phyloP scores from a whole-genome alignment of 2,113 vertebrate genomes.

The Ceratotherium simum region DNA sequence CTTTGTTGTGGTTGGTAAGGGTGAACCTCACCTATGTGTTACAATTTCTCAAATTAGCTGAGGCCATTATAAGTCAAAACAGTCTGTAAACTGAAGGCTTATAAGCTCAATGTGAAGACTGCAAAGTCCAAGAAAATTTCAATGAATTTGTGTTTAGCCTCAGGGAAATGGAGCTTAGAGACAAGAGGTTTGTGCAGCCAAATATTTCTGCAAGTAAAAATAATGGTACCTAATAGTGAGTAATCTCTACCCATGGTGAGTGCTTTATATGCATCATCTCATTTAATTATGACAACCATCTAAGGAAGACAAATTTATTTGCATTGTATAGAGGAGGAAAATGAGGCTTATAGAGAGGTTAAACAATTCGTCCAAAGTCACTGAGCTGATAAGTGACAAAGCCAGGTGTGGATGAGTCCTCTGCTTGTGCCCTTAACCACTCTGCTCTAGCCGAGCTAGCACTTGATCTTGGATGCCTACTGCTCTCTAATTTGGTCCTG shows the following conservation, averaged over 20 bases:
- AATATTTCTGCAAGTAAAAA: not conserved
- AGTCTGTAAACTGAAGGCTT: not conserved
- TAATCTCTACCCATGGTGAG: not conserved
- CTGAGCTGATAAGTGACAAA: not conserved
- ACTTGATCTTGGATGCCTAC: not conserved
- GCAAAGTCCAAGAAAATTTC: not conserved
- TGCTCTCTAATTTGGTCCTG: not conserved
- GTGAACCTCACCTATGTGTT: not conserved
- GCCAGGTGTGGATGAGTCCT: not conserved
- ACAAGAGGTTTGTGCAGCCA: not conserved
- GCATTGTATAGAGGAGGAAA: not conserved
- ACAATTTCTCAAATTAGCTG: not conserved
- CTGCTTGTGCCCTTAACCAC: not conserved
- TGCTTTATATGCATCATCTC: not conserved
- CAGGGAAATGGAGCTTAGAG: not conserved
- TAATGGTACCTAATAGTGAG: not conserved
- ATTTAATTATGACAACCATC: not conserved
- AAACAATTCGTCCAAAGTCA: not conserved
- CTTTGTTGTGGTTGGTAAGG: not conserved
- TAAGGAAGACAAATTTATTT: slow-evolving; percentile 19
- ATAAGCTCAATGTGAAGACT: not conserved
- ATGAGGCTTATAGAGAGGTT: not conserved
- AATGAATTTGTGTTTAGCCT: not conserved
- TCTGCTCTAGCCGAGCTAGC: not conserved
- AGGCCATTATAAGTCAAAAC: not conserved